Evolutionary conservation across 1,140 invertebrate genomes (phyloP).

Genomic region (Saccostrea cuccullata): DNA sequence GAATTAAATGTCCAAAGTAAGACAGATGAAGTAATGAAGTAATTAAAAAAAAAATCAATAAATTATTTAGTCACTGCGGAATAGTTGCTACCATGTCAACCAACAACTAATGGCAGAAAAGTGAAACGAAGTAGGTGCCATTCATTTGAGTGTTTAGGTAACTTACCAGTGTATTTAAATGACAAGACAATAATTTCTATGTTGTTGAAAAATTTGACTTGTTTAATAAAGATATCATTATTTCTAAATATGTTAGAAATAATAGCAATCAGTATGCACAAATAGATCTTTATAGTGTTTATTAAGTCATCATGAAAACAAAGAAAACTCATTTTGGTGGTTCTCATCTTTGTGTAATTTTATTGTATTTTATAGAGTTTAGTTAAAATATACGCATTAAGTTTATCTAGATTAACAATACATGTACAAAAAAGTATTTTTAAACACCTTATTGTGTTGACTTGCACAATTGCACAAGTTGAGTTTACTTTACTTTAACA

Average conservation of each 20-base stretch:
- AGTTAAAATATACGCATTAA: neutral
- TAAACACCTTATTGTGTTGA: no score
- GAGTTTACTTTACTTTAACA: no score
- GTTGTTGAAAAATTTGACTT: neutral
- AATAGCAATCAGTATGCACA: no score
- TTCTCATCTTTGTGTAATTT: no score
- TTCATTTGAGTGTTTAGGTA: slow-evolving; percentile 4
- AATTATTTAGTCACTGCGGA: slow-evolving; percentile 37
- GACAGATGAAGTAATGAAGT: neutral
- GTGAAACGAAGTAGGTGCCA: slow-evolving; percentile 8
- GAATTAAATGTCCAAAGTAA: neutral
- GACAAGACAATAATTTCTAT: neutral
- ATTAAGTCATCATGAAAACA: no score
- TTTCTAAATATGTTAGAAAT: no score
- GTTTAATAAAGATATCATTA: neutral
- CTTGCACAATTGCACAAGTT: no score
- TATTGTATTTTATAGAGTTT: neutral
- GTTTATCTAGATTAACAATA: no score
- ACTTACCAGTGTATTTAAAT: neutral
- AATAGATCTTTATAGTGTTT: no score
- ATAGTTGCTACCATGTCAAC: slow-evolving; percentile 38
- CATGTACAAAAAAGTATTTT: no score
- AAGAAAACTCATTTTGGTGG: no score
- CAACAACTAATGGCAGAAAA: slow-evolving; percentile 45
- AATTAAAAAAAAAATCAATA: neutral